These are phyloP conservation scores for Rhodinocichla rosea DNA, from an alignment of 2,113 vertebrate species.

Conservation along the genomic window DNA sequence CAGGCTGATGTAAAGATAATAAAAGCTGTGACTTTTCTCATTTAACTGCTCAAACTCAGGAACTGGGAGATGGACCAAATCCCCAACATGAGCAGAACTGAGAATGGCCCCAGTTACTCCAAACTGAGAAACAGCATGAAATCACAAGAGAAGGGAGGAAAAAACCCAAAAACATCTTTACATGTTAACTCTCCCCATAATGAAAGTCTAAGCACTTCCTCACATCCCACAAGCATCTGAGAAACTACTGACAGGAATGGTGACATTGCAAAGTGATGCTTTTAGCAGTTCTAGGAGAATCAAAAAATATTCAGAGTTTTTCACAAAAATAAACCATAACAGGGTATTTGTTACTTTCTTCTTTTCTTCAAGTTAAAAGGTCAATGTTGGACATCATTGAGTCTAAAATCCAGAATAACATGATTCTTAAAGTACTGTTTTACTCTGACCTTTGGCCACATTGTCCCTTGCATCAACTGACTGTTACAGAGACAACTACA, in stretches of 20 bases:
- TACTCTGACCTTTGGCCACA: background rate
- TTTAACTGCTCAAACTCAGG: background rate
- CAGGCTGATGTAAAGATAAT: background rate
- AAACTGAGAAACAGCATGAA: background rate
- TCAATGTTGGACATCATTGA: background rate
- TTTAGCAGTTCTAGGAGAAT: background rate
- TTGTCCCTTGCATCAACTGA: background rate
- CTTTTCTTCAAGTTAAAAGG: background rate
- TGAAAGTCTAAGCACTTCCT: background rate
- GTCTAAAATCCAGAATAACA: background rate
- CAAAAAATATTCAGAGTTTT: background rate
- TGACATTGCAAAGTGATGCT: background rate
- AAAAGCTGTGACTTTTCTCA: background rate
- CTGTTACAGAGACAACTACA: background rate
- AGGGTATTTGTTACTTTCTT: background rate
- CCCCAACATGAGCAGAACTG: rapidly evolving
- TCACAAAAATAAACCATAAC: background rate
- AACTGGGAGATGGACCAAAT: background rate
- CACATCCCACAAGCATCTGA: background rate
- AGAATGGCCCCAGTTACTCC: background rate
- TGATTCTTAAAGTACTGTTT: background rate
- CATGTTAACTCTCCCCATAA: background rate
- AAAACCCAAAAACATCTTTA: background rate
- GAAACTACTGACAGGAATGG: background rate
- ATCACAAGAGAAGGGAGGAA: background rate